Evolutionary conservation across 2,113 vertebrate species (phyloP).

Genomic region (Perognathus longimembris): DNA sequence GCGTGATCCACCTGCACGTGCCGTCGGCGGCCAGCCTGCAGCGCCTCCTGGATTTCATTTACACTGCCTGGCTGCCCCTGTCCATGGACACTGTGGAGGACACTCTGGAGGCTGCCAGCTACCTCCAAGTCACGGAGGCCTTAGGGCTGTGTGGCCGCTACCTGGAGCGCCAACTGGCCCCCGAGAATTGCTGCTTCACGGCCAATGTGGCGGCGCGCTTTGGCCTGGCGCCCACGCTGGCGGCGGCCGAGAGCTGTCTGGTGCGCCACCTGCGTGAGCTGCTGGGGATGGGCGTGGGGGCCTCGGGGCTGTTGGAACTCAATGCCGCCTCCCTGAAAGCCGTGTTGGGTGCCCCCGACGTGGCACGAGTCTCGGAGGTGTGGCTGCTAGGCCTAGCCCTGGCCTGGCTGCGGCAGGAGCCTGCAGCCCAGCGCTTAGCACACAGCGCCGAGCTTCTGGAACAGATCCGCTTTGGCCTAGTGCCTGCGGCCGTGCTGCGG

Average conservation of each 20-base stretch:
- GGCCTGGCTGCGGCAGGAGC: slow-evolving; percentile 92
- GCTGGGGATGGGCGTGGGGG: slow-evolving; percentile 81
- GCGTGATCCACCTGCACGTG: slow-evolving; percentile 89
- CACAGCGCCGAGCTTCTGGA: slow-evolving; percentile 90
- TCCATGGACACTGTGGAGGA: slow-evolving; percentile 91
- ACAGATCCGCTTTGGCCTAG: slow-evolving; percentile 90
- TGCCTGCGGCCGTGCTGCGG: slow-evolving; percentile 85
- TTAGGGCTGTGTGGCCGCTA: slow-evolving; percentile 92
- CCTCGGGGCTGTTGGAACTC: slow-evolving; percentile 88
- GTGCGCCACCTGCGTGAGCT: slow-evolving; percentile 88
- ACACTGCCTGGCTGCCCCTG: slow-evolving; percentile 94
- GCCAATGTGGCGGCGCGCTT: slow-evolving; percentile 93
- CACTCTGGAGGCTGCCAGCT: slow-evolving; percentile 93
- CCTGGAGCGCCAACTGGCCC: slow-evolving; percentile 89
- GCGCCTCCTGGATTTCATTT: slow-evolving; percentile 95
- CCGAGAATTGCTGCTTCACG: slow-evolving; percentile 92
- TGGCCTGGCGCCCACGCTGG: slow-evolving; percentile 86
- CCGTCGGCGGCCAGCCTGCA: slow-evolving; percentile 91
- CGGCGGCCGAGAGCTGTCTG: slow-evolving; percentile 89
- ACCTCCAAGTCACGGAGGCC: slow-evolving; percentile 94
- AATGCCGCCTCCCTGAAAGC: slow-evolving; percentile 89
- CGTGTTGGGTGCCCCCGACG: slow-evolving; percentile 89
- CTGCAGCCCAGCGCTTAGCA: slow-evolving; percentile 83
- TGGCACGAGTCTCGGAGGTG: slow-evolving; percentile 90
- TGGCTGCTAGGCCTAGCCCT: slow-evolving; percentile 89